A percentile compares a stretch with the other conserved stretches of the same genome.
phyloP scores from a whole-genome alignment of 2,113 vertebrate genomes.

The Otus sunia region DNA sequence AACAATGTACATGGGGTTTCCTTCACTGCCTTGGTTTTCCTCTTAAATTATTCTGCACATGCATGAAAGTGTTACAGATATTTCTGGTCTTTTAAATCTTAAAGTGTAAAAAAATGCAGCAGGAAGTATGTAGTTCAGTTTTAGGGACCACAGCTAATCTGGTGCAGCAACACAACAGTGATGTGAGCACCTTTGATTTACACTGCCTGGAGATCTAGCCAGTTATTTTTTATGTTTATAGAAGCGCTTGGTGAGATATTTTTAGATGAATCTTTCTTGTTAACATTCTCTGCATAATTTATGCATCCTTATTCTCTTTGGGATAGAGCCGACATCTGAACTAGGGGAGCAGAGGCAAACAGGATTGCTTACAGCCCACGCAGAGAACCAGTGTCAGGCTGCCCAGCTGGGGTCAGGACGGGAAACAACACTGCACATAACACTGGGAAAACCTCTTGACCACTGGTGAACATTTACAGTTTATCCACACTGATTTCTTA shows the following conservation, averaged over 20 bases:
- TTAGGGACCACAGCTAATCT: background rate
- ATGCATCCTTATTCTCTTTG: background rate
- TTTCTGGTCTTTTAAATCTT: background rate
- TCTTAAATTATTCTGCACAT: background rate
- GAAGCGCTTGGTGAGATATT: background rate
- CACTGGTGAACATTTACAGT: background rate
- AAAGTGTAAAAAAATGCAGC: background rate
- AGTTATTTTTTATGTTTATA: background rate
- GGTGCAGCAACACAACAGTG: background rate
- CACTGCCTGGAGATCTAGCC: background rate
- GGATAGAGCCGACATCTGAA: background rate
- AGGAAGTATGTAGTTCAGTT: background rate
- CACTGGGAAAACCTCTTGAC: background rate
- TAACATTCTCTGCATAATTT: conserved; percentile 9
- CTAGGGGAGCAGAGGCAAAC: background rate
- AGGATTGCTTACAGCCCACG: background rate
- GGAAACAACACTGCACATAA: background rate
- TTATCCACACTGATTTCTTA: background rate
- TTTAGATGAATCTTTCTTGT: background rate
- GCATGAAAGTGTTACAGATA: background rate
- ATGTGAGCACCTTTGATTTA: background rate
- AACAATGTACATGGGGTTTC: background rate
- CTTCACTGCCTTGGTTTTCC: background rate
- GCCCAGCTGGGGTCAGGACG: background rate
- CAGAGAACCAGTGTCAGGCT: background rate